Evolutionary conservation across 2,888 invertebrate genomes (phyloP).

Genomic region (Andrena flavipes): DNA sequence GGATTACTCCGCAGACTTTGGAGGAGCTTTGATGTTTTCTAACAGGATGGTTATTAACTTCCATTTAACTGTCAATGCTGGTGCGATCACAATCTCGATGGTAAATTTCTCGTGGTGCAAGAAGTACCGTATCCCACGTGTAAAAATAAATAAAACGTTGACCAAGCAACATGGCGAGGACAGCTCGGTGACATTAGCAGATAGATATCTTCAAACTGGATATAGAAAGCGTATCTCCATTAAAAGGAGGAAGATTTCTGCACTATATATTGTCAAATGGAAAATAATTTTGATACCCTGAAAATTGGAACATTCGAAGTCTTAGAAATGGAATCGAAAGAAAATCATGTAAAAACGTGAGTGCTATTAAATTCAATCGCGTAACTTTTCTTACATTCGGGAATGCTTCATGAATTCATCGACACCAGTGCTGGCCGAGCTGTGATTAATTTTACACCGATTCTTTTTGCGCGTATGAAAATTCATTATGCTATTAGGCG

Average conservation of each 20-base stretch:
- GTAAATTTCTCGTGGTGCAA: background rate
- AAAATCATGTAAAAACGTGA: no score
- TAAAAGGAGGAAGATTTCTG: no score
- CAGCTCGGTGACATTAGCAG: no score
- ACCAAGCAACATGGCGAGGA: no score
- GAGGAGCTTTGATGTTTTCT: slow-evolving; percentile 20
- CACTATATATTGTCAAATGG: no score
- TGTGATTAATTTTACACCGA: slow-evolving; percentile 56
- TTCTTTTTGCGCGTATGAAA: slow-evolving; percentile 53
- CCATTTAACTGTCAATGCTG: background rate
- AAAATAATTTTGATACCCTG: no score
- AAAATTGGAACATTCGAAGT: no score
- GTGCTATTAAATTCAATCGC: no score
- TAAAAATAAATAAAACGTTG: background rate
- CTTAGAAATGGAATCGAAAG: no score
- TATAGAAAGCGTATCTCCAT: no score
- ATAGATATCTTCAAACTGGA: no score
- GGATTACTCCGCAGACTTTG: slow-evolving; percentile 18
- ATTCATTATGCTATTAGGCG: slow-evolving; percentile 61
- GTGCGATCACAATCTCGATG: background rate
- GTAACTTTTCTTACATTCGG: no score
- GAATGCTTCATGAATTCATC: background rate
- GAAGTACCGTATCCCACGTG: background rate
- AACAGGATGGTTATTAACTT: slow-evolving; percentile 17
- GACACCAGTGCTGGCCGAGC: slow-evolving; percentile 14